phyloP scores from a whole-genome alignment of 2,888 invertebrate genomes.

The Dendrolimus pini region DNA sequence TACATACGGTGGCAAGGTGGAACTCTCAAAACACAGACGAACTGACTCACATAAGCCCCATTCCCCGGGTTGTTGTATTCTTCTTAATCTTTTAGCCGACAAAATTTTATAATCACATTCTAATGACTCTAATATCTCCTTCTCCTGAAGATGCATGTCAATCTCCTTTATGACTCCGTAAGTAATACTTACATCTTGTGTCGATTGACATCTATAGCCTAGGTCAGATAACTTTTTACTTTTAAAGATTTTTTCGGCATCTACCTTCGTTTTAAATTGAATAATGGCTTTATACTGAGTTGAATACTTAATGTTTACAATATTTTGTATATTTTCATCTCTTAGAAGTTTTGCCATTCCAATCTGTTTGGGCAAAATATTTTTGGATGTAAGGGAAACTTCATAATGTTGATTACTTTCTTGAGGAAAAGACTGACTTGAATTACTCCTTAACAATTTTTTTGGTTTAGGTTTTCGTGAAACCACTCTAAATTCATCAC shows the following conservation, averaged over 20 bases:
- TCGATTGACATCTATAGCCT: constrained; percentile 10
- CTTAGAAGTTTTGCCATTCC: constrained; percentile 14
- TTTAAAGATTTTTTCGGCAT: constrained; percentile 8
- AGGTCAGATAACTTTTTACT: constrained; percentile 1
- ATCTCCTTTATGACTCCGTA: constrained; percentile 19
- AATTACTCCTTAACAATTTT: no score
- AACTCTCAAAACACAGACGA: constrained; percentile 15
- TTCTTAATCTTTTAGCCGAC: constrained; percentile 11
- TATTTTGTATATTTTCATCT: constrained; percentile 8
- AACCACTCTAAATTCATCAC: no score
- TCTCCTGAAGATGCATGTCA: constrained; percentile 14
- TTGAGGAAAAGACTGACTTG: no score
- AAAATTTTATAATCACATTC: constrained; percentile 6
- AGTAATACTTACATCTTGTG: constrained; percentile 9
- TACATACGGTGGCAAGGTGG: constrained; percentile 9
- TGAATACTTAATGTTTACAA: constrained; percentile 13
- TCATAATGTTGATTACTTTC: no score
- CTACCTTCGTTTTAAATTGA: constrained; percentile 5
- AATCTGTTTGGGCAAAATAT: constrained; percentile 15
- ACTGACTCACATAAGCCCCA: constrained; percentile 16
- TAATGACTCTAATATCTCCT: constrained; percentile 11
- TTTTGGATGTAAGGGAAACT: constrained; percentile 1
- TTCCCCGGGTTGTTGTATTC: constrained; percentile 4
- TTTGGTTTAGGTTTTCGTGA: no score
- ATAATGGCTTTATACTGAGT: constrained; percentile 3